Conservation (phyloP, 2,888 invertebrate species). For the Eilema caniola region DNA sequence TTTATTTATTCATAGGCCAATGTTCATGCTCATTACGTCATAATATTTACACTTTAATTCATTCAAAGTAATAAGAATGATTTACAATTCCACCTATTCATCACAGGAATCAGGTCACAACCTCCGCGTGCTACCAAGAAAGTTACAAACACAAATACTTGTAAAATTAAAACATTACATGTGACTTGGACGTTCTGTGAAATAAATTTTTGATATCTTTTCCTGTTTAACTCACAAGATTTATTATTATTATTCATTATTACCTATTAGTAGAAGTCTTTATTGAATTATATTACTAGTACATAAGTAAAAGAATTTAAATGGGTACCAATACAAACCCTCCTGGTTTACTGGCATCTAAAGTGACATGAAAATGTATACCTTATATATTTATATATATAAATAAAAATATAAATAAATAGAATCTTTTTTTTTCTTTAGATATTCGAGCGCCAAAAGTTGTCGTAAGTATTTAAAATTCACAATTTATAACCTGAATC, state of each 20-base stretch:
- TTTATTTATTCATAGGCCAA: too few species aligned
- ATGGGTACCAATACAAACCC: too few species aligned
- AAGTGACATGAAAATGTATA: too few species aligned
- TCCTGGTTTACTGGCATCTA: too few species aligned
- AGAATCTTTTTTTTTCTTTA: too few species aligned
- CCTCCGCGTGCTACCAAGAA: slow-evolving; percentile 38
- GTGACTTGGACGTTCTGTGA: not conserved
- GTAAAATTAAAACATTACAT: slow-evolving; percentile 7
- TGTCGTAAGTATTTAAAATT: too few species aligned
- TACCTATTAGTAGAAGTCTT: not conserved
- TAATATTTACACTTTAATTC: not conserved
- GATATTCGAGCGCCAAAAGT: too few species aligned
- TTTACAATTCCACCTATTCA: slow-evolving; percentile 23
- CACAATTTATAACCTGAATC: too few species aligned
- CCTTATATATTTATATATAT: too few species aligned
- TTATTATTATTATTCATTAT: not conserved
- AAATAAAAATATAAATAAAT: too few species aligned
- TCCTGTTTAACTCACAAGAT: slow-evolving; percentile 13
- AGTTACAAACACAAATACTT: slow-evolving; percentile 27
- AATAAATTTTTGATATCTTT: slow-evolving; percentile 13
- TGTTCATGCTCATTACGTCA: not conserved
- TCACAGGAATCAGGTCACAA: slow-evolving; percentile 38
- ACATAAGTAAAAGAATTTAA: too few species aligned
- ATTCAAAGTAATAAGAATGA: not conserved
- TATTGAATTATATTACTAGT: too few species aligned